These are phyloP conservation scores for Erythrocercus mccallii DNA, from an alignment of 2,113 vertebrate species.

Conservation along the genomic window DNA sequence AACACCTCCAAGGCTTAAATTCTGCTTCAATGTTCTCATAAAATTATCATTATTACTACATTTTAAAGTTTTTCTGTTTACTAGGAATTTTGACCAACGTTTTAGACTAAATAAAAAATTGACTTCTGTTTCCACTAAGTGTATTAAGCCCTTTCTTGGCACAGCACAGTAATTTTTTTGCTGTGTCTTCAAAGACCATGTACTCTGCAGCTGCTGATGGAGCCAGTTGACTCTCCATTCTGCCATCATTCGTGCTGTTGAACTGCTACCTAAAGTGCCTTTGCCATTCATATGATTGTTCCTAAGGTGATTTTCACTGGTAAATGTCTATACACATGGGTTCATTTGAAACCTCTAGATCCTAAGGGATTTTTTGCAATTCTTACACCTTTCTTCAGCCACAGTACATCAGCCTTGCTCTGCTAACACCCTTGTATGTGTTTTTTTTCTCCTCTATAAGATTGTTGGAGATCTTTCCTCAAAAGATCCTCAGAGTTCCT, in stretches of 20 bases:
- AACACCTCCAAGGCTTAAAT: background rate
- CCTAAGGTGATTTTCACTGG: background rate
- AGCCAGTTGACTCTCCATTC: background rate
- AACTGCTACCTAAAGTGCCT: background rate
- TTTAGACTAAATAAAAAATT: background rate
- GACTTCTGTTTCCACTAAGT: background rate
- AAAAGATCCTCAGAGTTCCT: background rate
- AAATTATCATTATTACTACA: background rate
- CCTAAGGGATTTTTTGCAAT: background rate
- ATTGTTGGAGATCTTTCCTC: background rate
- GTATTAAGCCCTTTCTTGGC: background rate
- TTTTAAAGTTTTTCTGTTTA: background rate
- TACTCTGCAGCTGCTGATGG: background rate
- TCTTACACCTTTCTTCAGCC: background rate
- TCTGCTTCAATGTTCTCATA: background rate
- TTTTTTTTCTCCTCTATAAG: background rate
- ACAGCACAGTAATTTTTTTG: background rate
- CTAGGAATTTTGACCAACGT: background rate
- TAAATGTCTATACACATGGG: background rate
- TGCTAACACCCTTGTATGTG: accelerated
- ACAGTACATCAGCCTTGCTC: background rate
- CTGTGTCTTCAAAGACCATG: background rate
- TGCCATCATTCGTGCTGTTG: background rate
- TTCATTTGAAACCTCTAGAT: background rate
- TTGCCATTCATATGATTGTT: background rate